Evolutionary conservation across 2,797 vertebrate genomes (phyloP).

Genomic region (Gallinago stenura): DNA sequence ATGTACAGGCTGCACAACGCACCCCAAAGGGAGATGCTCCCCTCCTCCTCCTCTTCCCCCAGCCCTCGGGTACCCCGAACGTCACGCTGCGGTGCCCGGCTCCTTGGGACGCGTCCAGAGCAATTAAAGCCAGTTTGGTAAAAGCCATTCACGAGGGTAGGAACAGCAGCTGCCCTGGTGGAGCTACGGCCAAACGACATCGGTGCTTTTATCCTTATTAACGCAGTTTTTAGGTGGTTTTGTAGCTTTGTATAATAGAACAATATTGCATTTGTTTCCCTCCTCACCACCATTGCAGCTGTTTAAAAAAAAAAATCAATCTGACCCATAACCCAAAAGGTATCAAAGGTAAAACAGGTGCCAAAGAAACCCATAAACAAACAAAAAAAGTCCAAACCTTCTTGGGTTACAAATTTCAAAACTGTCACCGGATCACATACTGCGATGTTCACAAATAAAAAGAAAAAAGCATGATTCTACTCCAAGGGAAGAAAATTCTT

Average conservation of each 20-base stretch:
- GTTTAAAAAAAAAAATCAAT: neutral
- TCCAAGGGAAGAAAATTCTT: neutral
- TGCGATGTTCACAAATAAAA: neutral
- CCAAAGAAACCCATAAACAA: neutral
- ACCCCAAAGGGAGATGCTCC: neutral
- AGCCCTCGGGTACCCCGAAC: rapidly evolving
- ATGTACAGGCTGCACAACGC: neutral
- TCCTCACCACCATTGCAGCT: neutral
- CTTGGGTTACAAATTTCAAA: neutral
- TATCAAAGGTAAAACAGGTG: neutral
- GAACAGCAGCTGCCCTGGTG: neutral
- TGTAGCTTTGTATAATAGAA: neutral
- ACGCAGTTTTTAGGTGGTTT: neutral
- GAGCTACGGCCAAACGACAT: rapidly evolving
- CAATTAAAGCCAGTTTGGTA: rapidly evolving
- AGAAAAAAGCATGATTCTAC: neutral
- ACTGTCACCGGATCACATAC: neutral
- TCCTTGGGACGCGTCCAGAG: rapidly evolving
- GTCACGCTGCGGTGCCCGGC: rapidly evolving
- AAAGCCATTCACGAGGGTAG: rapidly evolving
- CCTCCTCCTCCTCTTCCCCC: neutral
- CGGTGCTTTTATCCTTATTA: neutral
- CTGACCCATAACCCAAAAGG: neutral
- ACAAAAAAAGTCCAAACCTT: neutral
- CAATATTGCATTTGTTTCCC: neutral